phyloP scores from a whole-genome alignment of 2,888 invertebrate genomes.

The Fragum whitleyi region DNA sequence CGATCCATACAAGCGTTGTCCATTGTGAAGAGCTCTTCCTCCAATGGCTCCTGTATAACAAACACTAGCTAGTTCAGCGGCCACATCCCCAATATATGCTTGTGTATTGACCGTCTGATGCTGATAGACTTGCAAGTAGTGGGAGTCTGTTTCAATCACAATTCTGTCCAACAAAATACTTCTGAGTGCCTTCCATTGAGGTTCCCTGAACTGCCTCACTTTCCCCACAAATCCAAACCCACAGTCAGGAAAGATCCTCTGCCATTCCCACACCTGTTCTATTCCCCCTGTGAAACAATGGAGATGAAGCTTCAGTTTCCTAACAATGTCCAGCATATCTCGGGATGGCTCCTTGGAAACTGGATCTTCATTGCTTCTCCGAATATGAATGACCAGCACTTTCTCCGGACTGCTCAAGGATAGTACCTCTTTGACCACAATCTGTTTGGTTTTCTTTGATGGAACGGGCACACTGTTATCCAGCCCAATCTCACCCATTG shows the following conservation, averaged over 20 bases:
- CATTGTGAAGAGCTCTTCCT: not conserved
- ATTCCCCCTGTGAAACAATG: conserved; percentile 16
- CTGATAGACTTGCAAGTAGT: not conserved
- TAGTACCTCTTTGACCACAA: not conserved
- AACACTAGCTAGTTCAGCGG: not conserved
- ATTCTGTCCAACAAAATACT: conserved; percentile 1
- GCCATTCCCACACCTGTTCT: conserved; percentile 6
- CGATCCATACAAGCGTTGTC: conserved; percentile 8
- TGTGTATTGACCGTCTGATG: too few species aligned
- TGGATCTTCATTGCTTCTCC: not conserved
- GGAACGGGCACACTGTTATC: not conserved
- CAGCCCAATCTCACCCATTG: conserved; percentile 3
- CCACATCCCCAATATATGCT: conserved; percentile 16
- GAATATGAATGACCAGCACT: conserved; percentile 2
- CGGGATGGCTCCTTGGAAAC: not conserved
- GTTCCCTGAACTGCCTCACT: not conserved
- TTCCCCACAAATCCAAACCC: conserved; percentile 16
- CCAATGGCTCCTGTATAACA: not conserved
- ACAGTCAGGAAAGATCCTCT: conserved; percentile 21
- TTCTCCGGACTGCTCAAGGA: not conserved
- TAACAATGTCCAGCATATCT: conserved; percentile 2
- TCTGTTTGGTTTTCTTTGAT: not conserved
- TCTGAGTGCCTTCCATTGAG: not conserved
- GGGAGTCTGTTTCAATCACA: conserved; percentile 11
- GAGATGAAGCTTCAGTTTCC: conserved; percentile 4